Evolutionary conservation across 2,888 invertebrate species (phyloP).

Genomic region (Campaea margaritaria): DNA sequence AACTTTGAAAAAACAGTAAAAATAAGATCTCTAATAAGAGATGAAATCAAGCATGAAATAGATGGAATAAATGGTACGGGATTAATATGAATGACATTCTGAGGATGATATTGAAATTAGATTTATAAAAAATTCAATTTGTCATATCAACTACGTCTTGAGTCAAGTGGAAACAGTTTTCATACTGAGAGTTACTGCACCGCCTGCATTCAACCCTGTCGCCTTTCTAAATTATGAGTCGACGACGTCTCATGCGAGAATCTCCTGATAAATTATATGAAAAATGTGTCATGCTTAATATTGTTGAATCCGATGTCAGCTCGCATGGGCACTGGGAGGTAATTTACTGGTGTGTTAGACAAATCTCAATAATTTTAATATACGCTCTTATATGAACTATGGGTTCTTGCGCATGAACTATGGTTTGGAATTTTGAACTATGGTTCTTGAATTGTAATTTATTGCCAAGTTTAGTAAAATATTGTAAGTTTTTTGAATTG

Average conservation of each 20-base stretch:
- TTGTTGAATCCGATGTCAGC: conserved; percentile 45
- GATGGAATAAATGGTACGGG: no score
- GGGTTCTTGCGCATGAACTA: conserved; percentile 13
- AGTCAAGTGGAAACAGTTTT: no score
- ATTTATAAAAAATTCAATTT: no score
- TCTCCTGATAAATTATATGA: conserved; percentile 60
- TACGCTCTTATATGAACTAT: conserved; percentile 23
- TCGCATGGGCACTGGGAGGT: conserved; percentile 38
- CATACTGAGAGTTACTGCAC: background rate
- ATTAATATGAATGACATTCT: no score
- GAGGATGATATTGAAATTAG: no score
- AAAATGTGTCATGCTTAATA: conserved; percentile 60
- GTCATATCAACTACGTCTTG: no score
- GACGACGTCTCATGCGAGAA: conserved; percentile 59
- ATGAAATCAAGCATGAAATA: no score
- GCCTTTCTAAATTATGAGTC: conserved; percentile 60
- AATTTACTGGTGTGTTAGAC: conserved; percentile 42
- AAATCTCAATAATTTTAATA: conserved; percentile 43
- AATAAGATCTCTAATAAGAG: no score
- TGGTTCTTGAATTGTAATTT: conserved; percentile 21
- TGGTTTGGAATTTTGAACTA: conserved; percentile 11
- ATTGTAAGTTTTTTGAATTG: conserved; percentile 18
- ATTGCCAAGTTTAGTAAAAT: conserved; percentile 24
- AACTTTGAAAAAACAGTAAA: no score
- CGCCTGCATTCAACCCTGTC: conserved; percentile 52